Percentiles rank a stretch among this genome's conserved stretches.
These are phyloP conservation scores for Megastigmus dorsalis DNA, from an alignment of 2,888 invertebrate species.

Conservation along the genomic window DNA sequence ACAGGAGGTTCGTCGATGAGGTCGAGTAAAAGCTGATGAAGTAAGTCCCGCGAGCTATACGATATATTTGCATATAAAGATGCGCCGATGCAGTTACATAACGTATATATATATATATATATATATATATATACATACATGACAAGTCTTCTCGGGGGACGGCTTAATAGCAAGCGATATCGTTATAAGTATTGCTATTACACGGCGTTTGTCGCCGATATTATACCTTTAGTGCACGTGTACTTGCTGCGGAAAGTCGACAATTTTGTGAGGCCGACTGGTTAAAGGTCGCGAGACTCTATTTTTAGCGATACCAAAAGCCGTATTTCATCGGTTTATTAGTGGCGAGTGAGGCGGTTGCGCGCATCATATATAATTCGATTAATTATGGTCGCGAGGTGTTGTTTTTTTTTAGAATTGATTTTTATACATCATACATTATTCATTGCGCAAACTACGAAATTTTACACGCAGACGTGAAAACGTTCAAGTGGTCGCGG, in stretches of 20 bases:
- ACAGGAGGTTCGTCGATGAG: conserved; percentile 6
- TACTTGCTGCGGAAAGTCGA: not conserved
- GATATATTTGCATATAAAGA: conserved; percentile 26
- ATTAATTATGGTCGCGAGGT: conserved; percentile 3
- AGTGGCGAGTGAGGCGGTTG: too few relatives aligned
- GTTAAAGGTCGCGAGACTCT: too few relatives aligned
- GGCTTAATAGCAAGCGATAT: conserved; percentile 14
- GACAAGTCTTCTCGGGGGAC: not conserved
- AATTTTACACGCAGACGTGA: not conserved
- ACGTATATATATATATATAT: not conserved
- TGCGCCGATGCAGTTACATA: conserved; percentile 22
- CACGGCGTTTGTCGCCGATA: not conserved
- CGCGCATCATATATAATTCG: not conserved
- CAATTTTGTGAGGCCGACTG: too few relatives aligned
- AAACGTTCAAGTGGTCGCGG: not conserved
- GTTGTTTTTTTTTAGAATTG: not conserved
- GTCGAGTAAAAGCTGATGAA: not conserved
- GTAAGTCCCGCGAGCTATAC: not conserved
- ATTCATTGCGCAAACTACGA: not conserved
- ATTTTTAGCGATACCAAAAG: too few relatives aligned
- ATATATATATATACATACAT: not conserved
- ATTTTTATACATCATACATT: not conserved
- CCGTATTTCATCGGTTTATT: too few relatives aligned
- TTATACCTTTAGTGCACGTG: not conserved
- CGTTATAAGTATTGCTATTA: conserved; percentile 17